These are phyloP conservation scores for Buphagus erythrorhynchus DNA, from an alignment of 2,797 vertebrate genomes.

Conservation along the genomic window DNA sequence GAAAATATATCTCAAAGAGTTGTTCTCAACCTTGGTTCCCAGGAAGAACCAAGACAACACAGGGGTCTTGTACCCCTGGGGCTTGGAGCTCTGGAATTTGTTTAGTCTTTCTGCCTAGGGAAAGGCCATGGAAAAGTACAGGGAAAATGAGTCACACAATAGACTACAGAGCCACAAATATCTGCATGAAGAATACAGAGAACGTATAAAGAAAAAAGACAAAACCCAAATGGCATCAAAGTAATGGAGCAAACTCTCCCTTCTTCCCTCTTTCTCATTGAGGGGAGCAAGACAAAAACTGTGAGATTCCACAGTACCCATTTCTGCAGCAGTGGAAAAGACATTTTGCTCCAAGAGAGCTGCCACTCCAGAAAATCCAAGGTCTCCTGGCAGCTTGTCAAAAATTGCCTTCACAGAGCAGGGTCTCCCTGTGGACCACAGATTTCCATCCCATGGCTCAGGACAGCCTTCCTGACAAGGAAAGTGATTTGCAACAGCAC, in stretches of 20 bases:
- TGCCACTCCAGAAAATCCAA: background rate
- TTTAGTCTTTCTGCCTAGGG: background rate
- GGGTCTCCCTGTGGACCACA: background rate
- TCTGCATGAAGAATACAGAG: background rate
- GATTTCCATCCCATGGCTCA: fast-evolving
- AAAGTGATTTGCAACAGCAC: background rate
- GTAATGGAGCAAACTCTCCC: background rate
- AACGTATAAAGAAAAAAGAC: background rate
- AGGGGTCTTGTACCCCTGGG: background rate
- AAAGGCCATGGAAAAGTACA: background rate
- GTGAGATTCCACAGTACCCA: background rate
- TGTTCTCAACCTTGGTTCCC: background rate
- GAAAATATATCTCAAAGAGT: background rate
- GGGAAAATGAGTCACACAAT: background rate
- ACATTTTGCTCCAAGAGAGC: background rate
- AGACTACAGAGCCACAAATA: background rate
- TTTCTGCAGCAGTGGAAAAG: background rate
- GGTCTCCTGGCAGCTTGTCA: background rate
- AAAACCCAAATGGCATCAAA: fast-evolving
- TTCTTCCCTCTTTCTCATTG: background rate
- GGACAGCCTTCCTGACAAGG: background rate
- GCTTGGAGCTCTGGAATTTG: background rate
- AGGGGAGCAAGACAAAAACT: background rate
- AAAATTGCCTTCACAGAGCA: background rate
- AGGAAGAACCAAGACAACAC: background rate